Evolutionary conservation across 2,888 invertebrate species (phyloP), one percentile per base, ranked within the genome.

Genomic region (Leptogaster cylindrica): DNA sequence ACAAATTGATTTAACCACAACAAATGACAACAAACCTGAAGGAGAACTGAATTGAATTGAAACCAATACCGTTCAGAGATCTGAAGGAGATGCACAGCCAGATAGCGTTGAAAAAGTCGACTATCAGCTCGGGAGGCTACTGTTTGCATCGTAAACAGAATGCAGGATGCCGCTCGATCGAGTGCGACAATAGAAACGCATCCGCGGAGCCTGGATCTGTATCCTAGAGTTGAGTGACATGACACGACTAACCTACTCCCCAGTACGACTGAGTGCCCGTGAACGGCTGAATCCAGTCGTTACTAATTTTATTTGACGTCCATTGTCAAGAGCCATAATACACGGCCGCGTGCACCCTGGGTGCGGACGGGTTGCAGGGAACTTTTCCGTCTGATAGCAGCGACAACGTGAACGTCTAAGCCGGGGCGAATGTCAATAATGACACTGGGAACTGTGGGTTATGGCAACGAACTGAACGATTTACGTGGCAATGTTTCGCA

Each of bases 221-320:
- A 18, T 55, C 55, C 36, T 55, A 50, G 28, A 50, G 50, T 2
- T 14, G 50, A 23, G 50, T 14, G 25, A 14, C 58, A 58, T 27
- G 39, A 39, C 58, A 39, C 16, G 58, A 58, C 58, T 39, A 20
- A 58, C 58, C 12, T 39, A 39, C 41, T 39, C 18, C 58, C 18
- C 20, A 6, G 36, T 41, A 12, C 12, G 46, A 12, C 23, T 1
- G 46, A 23, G 23, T 46, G 46, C 46, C 46, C 25, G 46, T 25
- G 23, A 39, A 25, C 12, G 41, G 25, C 27, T 58, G 58, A 58
- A 58, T 58, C 41, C 58, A 63, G 31, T 63, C 67, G 27, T 67
- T 28, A 63, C 63, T 67, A 67, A 67, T 67, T 67, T 67, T 51
- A 63, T 51, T 51, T 67, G 67, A 67, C 67, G 51, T 39, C 52